A percentile compares a stretch with the other conserved stretches of the same genome.
Conservation (phyloP, 1,140 invertebrate species). For the Pachypeltis micranthus region DNA sequence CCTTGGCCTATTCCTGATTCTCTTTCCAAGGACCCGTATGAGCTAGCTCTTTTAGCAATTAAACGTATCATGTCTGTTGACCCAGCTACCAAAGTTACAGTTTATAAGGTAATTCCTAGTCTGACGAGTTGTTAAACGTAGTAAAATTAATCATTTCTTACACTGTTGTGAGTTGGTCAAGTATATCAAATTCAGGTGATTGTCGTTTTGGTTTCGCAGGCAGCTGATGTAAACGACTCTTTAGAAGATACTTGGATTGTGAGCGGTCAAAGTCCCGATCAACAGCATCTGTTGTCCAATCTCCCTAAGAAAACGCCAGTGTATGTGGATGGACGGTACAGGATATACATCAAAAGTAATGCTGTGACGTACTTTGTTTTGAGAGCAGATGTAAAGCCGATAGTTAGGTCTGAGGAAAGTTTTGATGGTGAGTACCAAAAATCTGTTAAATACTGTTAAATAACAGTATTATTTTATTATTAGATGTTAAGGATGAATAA, state of each 20-base stretch:
- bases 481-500: too few species aligned
- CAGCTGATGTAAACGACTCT: constrained; percentile 56
- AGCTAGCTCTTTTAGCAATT: constrained; percentile 77
- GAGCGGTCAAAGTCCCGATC: constrained; percentile 68
- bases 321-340: constrained; percentile 78
- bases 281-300: constrained; percentile 58
- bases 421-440: constrained; percentile 21
- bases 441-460: too few species aligned
- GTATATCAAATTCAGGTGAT: too few species aligned
- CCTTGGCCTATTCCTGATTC: constrained; percentile 75
- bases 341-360: constrained; percentile 62
- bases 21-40: constrained; percentile 56
- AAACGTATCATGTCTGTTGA: constrained; percentile 80
- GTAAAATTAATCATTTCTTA: constrained; percentile 14
- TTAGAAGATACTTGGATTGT: constrained; percentile 90
- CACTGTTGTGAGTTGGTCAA: too few species aligned
- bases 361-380: constrained; percentile 78
- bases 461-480: too few species aligned
- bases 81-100: constrained; percentile 51
- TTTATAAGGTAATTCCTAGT: constrained; percentile 61
- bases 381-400: constrained; percentile 50
- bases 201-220: too few species aligned
- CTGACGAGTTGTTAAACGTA: not conserved
- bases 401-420: constrained; percentile 41
- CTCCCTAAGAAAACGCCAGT: constrained; percentile 57